Conservation (phyloP, 2,113 vertebrate species). For the Panthera uncia region DNA sequence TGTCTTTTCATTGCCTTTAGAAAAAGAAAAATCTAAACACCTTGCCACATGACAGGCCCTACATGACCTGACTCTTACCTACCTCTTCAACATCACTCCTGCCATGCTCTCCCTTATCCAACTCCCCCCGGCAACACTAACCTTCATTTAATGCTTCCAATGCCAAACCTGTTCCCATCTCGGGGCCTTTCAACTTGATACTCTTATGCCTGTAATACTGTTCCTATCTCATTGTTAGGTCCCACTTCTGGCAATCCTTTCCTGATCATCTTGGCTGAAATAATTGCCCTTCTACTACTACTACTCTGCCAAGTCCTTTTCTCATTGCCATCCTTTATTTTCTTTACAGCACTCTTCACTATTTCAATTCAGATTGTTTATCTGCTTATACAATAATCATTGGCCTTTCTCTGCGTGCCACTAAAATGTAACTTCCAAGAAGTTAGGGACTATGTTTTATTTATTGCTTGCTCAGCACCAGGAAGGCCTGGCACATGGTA, state of each 20-base stretch:
- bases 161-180: background rate
- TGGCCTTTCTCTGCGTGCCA: background rate
- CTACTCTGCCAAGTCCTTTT: background rate
- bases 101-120: background rate
- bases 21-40: background rate
- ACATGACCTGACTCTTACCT: background rate
- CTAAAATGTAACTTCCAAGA: constrained; percentile 26
- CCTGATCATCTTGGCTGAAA: background rate
- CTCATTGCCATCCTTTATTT: background rate
- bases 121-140: background rate
- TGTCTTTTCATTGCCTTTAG: background rate
- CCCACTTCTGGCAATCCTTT: background rate
- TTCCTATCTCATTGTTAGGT: background rate
- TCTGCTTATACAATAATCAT: background rate
- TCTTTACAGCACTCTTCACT: background rate
- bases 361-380: background rate
- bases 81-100: background rate
- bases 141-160: background rate
- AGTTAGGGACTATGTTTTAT: background rate
- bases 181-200: background rate
- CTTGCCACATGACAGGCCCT: background rate
- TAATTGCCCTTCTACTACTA: background rate
- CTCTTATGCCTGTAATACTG: background rate
- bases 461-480: background rate
- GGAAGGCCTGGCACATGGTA: background rate